These are phyloP conservation scores for Zaprionus nigranus DNA, from an alignment of 1,140 invertebrate species.

Conservation along the genomic window DNA sequence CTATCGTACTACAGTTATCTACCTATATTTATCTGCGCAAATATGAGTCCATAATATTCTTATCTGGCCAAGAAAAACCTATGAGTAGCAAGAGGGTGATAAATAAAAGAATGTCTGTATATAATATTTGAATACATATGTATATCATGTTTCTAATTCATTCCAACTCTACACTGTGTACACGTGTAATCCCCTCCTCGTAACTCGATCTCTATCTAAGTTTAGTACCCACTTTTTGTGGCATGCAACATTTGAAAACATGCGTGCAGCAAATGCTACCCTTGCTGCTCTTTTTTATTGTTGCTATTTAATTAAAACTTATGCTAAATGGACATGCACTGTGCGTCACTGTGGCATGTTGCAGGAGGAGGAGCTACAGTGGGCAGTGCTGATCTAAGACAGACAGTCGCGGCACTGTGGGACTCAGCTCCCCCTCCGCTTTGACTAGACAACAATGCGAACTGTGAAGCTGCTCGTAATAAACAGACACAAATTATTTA, in stretches of 20 bases:
- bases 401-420: constrained; percentile 23
- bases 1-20: background rate
- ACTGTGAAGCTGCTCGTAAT: constrained; percentile 13
- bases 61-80: background rate
- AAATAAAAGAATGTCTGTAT: background rate
- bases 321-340: constrained; percentile 73
- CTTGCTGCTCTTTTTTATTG: constrained; percentile 18
- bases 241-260: constrained; percentile 71
- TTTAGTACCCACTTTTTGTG: background rate
- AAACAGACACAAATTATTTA: constrained; percentile 61
- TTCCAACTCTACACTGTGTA: background rate
- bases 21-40: constrained; percentile 2
- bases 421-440: constrained; percentile 5
- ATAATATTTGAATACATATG: background rate
- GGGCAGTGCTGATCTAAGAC: constrained; percentile 50
- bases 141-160: too few relatives aligned
- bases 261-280: constrained; percentile 67
- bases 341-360: constrained; percentile 2
- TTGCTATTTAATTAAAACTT: constrained; percentile 75
- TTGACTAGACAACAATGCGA: constrained; percentile 28
- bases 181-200: background rate
- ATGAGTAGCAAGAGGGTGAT: background rate
- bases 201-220: background rate
- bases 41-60: background rate
- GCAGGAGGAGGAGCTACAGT: background rate